phyloP scores from a whole-genome alignment of 2,113 vertebrate genomes.

The Parotia lawesii region DNA sequence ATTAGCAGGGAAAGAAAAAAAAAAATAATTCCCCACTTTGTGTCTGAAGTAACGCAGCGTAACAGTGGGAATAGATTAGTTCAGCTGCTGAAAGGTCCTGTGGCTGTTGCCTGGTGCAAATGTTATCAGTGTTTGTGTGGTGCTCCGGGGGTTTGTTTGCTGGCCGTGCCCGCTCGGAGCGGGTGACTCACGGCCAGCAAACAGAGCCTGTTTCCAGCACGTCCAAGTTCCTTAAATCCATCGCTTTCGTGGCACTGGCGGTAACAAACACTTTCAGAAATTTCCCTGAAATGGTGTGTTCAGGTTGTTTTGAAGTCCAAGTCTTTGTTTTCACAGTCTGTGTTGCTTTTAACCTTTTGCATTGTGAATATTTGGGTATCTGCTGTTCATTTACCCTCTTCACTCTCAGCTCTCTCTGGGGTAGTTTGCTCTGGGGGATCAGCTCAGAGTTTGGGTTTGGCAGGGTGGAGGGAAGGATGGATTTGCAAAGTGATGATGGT shows the following conservation, averaged over 20 bases:
- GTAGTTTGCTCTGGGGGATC: rapidly evolving
- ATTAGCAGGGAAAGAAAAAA: slow-evolving; percentile 21
- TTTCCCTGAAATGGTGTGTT: neutral
- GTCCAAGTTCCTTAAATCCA: neutral
- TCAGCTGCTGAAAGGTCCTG: slow-evolving; percentile 31
- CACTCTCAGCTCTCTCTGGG: rapidly evolving
- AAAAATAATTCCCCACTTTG: neutral
- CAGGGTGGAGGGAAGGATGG: neutral
- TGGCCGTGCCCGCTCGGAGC: neutral
- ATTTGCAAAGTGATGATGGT: neutral
- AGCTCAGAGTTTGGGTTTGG: neutral
- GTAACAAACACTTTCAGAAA: neutral
- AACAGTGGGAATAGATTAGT: slow-evolving; percentile 56
- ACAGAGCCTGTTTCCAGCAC: neutral
- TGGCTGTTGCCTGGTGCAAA: neutral
- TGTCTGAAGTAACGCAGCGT: neutral
- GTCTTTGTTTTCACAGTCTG: neutral
- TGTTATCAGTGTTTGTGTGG: slow-evolving; percentile 43
- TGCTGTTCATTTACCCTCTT: neutral
- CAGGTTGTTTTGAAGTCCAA: slow-evolving; percentile 13
- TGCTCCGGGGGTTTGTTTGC: slow-evolving; percentile 22
- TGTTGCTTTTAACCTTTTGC: neutral
- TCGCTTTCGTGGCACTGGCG: neutral
- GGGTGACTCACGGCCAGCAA: slow-evolving; percentile 16
- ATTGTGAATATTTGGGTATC: neutral